Evolutionary conservation across 2,888 invertebrate genomes (phyloP).

Genomic region (Rhogogaster chlorosoma): DNA sequence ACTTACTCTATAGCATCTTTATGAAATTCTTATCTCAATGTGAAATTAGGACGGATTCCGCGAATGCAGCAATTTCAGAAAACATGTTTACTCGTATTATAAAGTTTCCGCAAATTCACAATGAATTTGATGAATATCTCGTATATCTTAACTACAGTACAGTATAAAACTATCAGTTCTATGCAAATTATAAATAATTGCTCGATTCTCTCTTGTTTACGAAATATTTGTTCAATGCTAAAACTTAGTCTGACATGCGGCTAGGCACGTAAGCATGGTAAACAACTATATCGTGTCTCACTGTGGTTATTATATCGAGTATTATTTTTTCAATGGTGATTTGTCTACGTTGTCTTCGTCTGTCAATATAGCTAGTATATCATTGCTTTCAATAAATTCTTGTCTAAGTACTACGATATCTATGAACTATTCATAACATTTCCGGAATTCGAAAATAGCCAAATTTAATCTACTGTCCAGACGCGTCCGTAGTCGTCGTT

Average conservation of each 20-base stretch:
- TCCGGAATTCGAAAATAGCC: neutral
- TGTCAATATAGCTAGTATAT: neutral
- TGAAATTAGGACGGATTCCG: neutral
- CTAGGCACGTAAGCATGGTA: conserved; percentile 28
- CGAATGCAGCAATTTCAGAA: neutral
- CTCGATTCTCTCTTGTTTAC: conserved; percentile 21
- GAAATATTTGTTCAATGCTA: conserved; percentile 31
- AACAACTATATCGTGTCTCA: conserved; percentile 34
- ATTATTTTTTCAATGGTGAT: neutral
- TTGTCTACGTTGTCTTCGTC: neutral
- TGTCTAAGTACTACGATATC: neutral
- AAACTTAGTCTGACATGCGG: conserved; percentile 27
- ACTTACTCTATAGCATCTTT: neutral
- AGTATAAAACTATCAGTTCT: neutral
- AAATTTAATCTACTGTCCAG: neutral
- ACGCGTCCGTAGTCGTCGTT: neutral
- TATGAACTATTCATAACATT: neutral
- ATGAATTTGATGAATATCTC: neutral
- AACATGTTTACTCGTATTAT: neutral
- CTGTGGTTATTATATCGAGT: neutral
- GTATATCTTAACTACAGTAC: neutral
- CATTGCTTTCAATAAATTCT: neutral
- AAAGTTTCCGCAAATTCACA: neutral
- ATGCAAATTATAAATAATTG: neutral
- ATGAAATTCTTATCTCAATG: neutral